A percentile compares a stretch with the other conserved stretches of the same genome.
phyloP scores from a whole-genome alignment of 2,797 vertebrate genomes.

The Scomberomorus guttatus region DNA sequence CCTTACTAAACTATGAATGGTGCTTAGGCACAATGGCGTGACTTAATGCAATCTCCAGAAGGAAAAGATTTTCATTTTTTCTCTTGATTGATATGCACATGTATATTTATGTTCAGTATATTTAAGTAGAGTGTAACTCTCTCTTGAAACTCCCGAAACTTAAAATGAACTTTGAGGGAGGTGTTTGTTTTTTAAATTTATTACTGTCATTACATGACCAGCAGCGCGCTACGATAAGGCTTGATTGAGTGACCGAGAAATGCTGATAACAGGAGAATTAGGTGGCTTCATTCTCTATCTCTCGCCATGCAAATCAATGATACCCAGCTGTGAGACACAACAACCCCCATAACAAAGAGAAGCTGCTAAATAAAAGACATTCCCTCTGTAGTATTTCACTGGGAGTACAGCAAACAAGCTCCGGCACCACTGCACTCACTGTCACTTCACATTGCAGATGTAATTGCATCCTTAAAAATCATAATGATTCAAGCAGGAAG shows the following conservation, averaged over 20 bases:
- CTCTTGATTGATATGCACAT: not conserved
- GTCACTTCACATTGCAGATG: constrained; percentile 52
- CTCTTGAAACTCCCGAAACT: constrained; percentile 49
- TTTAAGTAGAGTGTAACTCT: constrained; percentile 8
- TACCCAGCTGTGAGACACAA: constrained; percentile 74
- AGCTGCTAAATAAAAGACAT: constrained; percentile 51
- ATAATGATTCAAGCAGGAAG: constrained; percentile 38
- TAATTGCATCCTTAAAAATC: constrained; percentile 59
- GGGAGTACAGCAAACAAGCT: constrained; percentile 29
- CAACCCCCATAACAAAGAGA: constrained; percentile 54
- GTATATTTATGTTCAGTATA: constrained; percentile 16
- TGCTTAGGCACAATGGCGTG: not conserved
- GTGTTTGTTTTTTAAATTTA: constrained; percentile 76
- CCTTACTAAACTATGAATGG: not conserved
- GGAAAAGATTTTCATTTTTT: not conserved
- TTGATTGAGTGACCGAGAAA: constrained; percentile 80
- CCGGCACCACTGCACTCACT: not conserved
- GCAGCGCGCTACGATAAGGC: constrained; percentile 72
- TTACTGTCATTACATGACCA: constrained; percentile 78
- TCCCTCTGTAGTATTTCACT: constrained; percentile 49
- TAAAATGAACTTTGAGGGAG: constrained; percentile 64
- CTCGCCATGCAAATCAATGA: constrained; percentile 81
- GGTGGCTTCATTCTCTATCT: constrained; percentile 76
- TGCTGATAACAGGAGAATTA: constrained; percentile 79
- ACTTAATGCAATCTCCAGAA: constrained; percentile 1